These are phyloP conservation scores for Porites australiensis DNA, from an alignment of 64 coral and sea anemone genomes.

Conservation along the genomic window DNA sequence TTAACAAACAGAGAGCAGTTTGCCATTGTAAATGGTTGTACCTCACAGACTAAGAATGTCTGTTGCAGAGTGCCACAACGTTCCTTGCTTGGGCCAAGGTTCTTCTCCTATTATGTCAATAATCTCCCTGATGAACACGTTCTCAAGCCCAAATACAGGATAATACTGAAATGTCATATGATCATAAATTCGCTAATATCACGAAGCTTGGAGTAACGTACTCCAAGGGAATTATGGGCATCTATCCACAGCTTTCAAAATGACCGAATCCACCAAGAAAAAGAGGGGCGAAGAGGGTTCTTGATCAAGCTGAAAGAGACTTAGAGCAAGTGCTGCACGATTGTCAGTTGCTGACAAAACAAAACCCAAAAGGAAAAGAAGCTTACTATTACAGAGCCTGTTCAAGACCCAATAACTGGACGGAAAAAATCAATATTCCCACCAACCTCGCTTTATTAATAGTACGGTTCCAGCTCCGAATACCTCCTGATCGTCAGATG, in stretches of 20 bases:
- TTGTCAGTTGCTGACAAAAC: background rate
- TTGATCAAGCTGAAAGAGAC: slow-evolving; percentile 5
- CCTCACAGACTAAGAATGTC: slow-evolving; percentile 50
- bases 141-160: no score
- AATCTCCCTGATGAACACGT: slow-evolving; percentile 1
- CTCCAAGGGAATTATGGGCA: no score
- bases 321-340: background rate
- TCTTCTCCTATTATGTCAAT: slow-evolving; percentile 55
- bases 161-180: no score
- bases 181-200: no score
- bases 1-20: slow-evolving; percentile 55
- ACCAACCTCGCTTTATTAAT: background rate
- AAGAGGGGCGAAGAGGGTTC: background rate
- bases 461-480: no score
- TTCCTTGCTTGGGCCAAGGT: slow-evolving; percentile 60
- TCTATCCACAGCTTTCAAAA: background rate
- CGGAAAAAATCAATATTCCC: background rate
- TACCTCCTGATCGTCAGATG: no score
- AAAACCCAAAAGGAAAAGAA: background rate
- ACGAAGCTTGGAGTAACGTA: no score
- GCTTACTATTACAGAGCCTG: background rate
- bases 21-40: slow-evolving; percentile 18
- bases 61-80: slow-evolving; percentile 55
- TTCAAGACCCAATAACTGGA: background rate
- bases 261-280: background rate